Evolutionary conservation across 2,113 vertebrate species (phyloP), one percentile per base, ranked within the genome.

Genomic region (Ploceus nigricollis): DNA sequence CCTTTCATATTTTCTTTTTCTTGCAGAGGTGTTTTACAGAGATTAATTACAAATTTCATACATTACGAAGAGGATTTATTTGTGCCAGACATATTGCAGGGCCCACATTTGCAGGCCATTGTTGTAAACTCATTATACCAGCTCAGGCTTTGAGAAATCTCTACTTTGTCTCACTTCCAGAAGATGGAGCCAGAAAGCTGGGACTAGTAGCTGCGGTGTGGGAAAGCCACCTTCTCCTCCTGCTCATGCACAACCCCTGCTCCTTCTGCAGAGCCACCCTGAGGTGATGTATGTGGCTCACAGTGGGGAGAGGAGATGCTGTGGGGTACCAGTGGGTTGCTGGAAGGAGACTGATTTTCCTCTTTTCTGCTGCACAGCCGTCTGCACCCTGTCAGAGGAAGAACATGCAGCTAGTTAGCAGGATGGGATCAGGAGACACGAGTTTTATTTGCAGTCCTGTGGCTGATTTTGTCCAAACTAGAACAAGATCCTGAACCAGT

Each of bases 171-270:
- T 94, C 86, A 27, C 13, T 88, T 96, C 97, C 96, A 97, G 97
- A 93, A 97, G 97, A 95, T 97, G 97, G 97, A 94, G 96, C 95
- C 87, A 97, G 82, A 94, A 95, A 97, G 76, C 93, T 28, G 40
- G 44, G 75, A 97, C 95, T 88, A 10, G 85, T 0, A 42, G 44
- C 60, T 73, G 24, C 17, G 1, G 61, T 1, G 1, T 61, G 69
- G 24, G 77, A 93, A 96, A 90, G 30, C 9, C 27, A 4, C 50
- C 7, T 53, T 16, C 1, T 44, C 64, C 56, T 82, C 48, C 70
- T 35, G 54, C 40, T 81, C 17, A 0, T 5, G 39, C 53, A 5
- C 37, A 70, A 58, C 31, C 4, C 21, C 86, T 47, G 42, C 0
- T 65, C 54, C 48, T 37, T 48, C 70, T 40, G 70, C 17, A 81